phyloP scores from a whole-genome alignment of 2,888 invertebrate species.

The Hybos culiciformis region DNA sequence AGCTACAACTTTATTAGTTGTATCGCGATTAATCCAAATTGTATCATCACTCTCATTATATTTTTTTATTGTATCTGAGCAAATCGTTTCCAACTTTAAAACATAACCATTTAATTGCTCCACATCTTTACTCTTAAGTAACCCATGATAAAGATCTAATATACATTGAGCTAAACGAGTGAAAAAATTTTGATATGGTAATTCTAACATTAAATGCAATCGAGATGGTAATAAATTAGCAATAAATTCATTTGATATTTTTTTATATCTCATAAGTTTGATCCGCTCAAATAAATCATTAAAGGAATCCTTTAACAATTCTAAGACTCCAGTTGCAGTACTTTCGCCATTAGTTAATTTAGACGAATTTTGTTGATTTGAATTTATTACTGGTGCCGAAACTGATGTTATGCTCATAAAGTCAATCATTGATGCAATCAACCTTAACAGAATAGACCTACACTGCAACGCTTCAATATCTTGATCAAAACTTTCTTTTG shows the following conservation, averaged over 20 bases:
- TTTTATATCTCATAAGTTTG: slow-evolving; percentile 26
- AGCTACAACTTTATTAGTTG: slow-evolving; percentile 43
- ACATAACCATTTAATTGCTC: slow-evolving; percentile 25
- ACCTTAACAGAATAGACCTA: slow-evolving; percentile 27
- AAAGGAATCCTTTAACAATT: slow-evolving; percentile 28
- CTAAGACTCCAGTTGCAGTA: slow-evolving; percentile 12
- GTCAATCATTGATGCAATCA: slow-evolving; percentile 31
- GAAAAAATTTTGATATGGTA: slow-evolving; percentile 34
- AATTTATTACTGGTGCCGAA: too few relatives aligned
- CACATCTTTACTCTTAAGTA: slow-evolving; percentile 20
- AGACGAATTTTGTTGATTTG: slow-evolving; percentile 21
- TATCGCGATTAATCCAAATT: slow-evolving; percentile 38
- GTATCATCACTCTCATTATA: slow-evolving; percentile 34
- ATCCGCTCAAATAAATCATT: slow-evolving; percentile 27
- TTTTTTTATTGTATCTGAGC: slow-evolving; percentile 28
- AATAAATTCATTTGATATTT: slow-evolving; percentile 30
- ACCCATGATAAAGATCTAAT: slow-evolving; percentile 29
- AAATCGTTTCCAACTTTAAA: slow-evolving; percentile 22
- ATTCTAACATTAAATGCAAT: slow-evolving; percentile 27
- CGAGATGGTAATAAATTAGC: slow-evolving; percentile 35
- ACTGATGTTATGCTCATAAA: too few relatives aligned
- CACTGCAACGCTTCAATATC: slow-evolving; percentile 30
- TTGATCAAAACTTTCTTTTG: slow-evolving; percentile 29
- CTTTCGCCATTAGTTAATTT: neutral
- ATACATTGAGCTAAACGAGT: slow-evolving; percentile 29